Percentiles rank a stretch among this genome's conserved stretches.
phyloP scores from a whole-genome alignment of 30 jellyfish, hydroid and myxozoan genomes.

The Turritopsis rubra region DNA sequence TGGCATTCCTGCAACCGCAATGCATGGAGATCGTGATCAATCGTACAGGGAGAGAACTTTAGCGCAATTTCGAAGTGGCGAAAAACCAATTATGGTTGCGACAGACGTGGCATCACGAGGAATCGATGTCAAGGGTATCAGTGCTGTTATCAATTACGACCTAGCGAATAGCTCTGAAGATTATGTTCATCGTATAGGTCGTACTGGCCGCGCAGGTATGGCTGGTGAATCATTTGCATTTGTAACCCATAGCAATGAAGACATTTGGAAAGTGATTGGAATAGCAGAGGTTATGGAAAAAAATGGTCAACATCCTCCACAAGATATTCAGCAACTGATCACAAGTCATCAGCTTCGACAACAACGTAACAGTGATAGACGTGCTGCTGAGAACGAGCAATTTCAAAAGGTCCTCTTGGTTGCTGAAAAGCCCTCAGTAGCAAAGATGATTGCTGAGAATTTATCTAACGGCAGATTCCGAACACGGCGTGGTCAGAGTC shows the following conservation, averaged over 20 bases:
- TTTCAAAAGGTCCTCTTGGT: constrained; percentile 30
- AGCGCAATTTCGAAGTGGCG: constrained; percentile 30
- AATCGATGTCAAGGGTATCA: constrained; percentile 33
- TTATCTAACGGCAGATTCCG: constrained; percentile 34
- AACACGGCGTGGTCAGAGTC: constrained; percentile 37
- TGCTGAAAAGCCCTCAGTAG: constrained; percentile 39
- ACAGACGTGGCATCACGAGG: constrained; percentile 40
- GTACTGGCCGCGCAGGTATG: constrained; percentile 54
- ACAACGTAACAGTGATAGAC: constrained; percentile 29
- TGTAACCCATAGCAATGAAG: constrained; percentile 30
- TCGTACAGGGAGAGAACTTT: constrained; percentile 17
- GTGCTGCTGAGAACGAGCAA: constrained; percentile 38
- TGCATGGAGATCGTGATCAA: constrained; percentile 42
- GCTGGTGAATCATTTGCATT: constrained; percentile 40
- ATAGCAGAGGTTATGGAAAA: constrained; percentile 32
- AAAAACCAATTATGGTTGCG: constrained; percentile 29
- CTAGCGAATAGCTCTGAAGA: constrained; percentile 37
- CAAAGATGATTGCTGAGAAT: constrained; percentile 35
- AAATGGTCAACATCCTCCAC: constrained; percentile 37
- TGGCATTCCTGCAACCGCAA: constrained; percentile 39
- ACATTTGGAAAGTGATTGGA: constrained; percentile 32
- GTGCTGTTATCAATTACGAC: constrained; percentile 38
- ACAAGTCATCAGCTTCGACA: constrained; percentile 14
- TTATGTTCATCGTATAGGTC: constrained; percentile 43
- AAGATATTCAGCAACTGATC: constrained; percentile 17